Evolutionary conservation across 2,888 invertebrate genomes (phyloP).

Genomic region (Sinohyriopsis cumingii): DNA sequence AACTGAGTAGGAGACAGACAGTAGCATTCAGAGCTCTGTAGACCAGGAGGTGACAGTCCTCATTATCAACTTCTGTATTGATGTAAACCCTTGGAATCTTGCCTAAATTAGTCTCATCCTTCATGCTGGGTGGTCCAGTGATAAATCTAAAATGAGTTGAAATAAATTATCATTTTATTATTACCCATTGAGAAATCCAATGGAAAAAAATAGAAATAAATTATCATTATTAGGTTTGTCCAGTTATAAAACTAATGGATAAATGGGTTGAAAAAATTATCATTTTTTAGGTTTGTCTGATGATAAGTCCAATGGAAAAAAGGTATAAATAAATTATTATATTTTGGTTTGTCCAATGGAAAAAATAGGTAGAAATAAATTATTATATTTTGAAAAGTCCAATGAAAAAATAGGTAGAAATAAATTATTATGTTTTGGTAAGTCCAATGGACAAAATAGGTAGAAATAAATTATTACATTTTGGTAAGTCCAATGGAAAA

Average conservation of each 20-base stretch:
- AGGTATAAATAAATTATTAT: not conserved
- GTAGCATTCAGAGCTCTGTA: conserved; percentile 90
- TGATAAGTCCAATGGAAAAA: not conserved
- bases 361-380: not conserved
- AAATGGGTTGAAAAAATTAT: conserved; percentile 8
- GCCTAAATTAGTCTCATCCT: conserved; percentile 75
- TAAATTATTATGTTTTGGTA: not conserved
- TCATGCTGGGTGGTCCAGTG: conserved; percentile 79
- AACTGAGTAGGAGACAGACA: conserved; percentile 87
- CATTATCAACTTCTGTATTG: conserved; percentile 75
- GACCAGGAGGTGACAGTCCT: conserved; percentile 84
- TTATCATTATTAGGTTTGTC: conserved; percentile 72
- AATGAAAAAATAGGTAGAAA: not conserved
- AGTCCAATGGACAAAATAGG: not conserved
- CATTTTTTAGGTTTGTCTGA: not conserved
- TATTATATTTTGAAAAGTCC: not conserved
- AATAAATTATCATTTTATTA: conserved; percentile 3
- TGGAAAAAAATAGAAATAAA: not conserved
- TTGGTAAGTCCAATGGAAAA: not conserved
- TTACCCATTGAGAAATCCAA: not conserved
- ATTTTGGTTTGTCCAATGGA: conserved; percentile 46
- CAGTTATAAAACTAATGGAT: conserved; percentile 78
- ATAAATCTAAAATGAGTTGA: conserved; percentile 75
- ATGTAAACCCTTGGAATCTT: conserved; percentile 83
- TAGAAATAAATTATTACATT: not conserved